phyloP scores from a whole-genome alignment of 2,888 invertebrate species.

The Danaus chrysippus region DNA sequence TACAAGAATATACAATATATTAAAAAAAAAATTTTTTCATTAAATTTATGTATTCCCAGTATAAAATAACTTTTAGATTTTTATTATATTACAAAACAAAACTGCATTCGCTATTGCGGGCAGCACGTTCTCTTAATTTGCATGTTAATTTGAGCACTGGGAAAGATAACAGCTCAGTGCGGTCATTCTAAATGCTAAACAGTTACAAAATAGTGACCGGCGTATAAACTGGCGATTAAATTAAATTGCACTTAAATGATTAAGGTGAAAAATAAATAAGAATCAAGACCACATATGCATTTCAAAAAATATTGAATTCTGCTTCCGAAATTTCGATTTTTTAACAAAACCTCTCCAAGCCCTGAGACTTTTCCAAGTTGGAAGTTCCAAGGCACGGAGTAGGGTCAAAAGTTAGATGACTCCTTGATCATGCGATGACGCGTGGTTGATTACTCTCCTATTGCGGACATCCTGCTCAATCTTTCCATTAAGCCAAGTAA shows the following conservation, averaged over 20 bases:
- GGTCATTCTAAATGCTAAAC: background rate
- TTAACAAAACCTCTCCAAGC: too few relatives aligned
- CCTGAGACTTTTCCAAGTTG: too few relatives aligned
- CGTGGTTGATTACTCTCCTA: too few relatives aligned
- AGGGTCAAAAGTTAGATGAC: too few relatives aligned
- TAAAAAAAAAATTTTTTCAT: background rate
- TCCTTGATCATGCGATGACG: too few relatives aligned
- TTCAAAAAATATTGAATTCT: too few relatives aligned
- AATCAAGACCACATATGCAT: too few relatives aligned
- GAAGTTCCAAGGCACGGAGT: too few relatives aligned
- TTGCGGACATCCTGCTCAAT: too few relatives aligned
- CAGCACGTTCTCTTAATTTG: background rate
- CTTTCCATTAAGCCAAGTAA: too few relatives aligned
- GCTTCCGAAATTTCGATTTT: too few relatives aligned
- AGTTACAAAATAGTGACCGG: background rate
- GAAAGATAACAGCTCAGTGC: background rate
- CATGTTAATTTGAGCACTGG: constrained; percentile 2
- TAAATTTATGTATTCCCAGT: background rate
- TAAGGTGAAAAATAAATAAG: too few relatives aligned
- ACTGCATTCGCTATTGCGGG: background rate
- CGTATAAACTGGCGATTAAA: background rate
- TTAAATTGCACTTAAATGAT: constrained; percentile 1
- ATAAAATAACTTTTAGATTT: background rate
- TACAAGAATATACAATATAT: background rate
- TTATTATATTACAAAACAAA: background rate